Evolutionary conservation across 1,140 invertebrate species (phyloP).

Genomic region (Bombus impatiens): DNA sequence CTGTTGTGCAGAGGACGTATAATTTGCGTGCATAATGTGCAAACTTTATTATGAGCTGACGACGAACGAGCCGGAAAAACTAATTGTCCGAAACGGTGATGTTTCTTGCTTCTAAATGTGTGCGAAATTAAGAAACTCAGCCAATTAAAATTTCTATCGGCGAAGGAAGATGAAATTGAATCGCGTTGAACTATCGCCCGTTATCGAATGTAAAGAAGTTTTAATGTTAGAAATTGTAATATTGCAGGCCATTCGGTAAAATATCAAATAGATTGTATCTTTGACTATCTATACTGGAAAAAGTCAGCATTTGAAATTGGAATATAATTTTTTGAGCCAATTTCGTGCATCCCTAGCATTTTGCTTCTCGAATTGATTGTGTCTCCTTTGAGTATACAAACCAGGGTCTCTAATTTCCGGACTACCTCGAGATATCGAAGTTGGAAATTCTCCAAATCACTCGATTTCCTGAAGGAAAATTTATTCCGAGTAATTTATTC

Average conservation of each 20-base stretch:
- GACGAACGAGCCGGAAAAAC: constrained; percentile 37
- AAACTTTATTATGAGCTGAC: constrained; percentile 31
- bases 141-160: background rate
- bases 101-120: background rate
- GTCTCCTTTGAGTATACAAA: background rate
- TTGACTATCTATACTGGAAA: background rate
- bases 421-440: constrained; percentile 66
- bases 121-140: background rate
- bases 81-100: background rate
- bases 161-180: background rate
- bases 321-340: background rate
- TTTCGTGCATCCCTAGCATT: background rate
- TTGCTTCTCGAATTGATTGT: background rate
- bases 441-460: constrained; percentile 73
- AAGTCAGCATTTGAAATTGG: background rate
- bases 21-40: constrained; percentile 54
- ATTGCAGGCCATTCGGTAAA: no score
- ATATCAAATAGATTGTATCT: no score
- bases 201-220: no score
- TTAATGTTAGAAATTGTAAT: no score
- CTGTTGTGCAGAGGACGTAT: constrained; percentile 30
- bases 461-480: constrained; percentile 65
- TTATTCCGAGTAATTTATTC: constrained; percentile 74
- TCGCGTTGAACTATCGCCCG: no score
- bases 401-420: constrained; percentile 50